Evolutionary conservation across 1,140 invertebrate species (phyloP), one percentile per base, ranked within the genome.

Genomic region (Drosophila parabipectinata): DNA sequence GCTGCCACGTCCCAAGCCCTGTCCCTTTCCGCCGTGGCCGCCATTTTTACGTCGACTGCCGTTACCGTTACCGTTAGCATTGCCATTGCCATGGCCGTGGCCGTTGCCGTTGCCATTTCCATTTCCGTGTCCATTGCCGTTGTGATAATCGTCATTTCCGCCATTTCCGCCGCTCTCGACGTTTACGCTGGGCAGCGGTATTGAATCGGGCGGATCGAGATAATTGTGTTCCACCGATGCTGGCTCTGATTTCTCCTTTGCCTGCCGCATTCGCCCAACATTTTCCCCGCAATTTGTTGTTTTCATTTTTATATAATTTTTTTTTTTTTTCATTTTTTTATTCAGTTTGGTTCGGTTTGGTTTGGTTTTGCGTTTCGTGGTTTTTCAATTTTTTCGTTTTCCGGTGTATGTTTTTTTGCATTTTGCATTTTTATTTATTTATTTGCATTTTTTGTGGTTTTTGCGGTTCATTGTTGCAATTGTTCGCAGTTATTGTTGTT

Each of bases 61-160:
- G 92, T 94, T 56, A 92, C 92, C 21, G 90, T 91, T 34, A 92
- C 93, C 72, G 93, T 92, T 21, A 90, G 52, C 24, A 57, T 69
- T 34, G 12, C 39, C 47, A 14, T 62, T 53, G 15, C 61, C 59
- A 5, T 72, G 80, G 12, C 69, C 60, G 24, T 93, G 7, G 92
- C 92, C 15, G 24, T 67, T 61, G 91, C 93, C 60, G 92, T 93
- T 21, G 92, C 92, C 37, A 92, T 92, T 55, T 91, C 93, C 88
- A 91, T 93, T 30, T 92, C 93, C 32, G 92, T 93, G 41, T 26
- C 66, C 66, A 91, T 92, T 52, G 91, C 93, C 87, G 91, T 93
- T 48, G 93, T 94, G 67, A 93, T 92, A 59, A 92, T 92, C 57
- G 93, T 93, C 85, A 90, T 90, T 92, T 90, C 89, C 89, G 83